Percentiles rank a stretch among this genome's conserved stretches.
phyloP scores from a whole-genome alignment of 2,797 vertebrate species.

The Falco novaeseelandiae region DNA sequence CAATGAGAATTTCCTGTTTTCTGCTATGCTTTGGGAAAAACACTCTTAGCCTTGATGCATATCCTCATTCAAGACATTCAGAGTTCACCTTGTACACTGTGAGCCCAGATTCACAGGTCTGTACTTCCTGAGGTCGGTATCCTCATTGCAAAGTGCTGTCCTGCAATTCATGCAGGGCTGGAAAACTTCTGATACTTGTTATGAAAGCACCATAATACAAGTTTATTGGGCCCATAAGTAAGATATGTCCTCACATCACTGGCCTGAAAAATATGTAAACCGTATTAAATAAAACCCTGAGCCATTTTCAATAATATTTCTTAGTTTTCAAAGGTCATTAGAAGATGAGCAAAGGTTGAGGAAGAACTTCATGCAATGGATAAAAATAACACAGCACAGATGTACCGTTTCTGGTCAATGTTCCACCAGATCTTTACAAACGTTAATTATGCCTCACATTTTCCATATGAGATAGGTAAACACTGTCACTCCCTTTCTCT shows the following conservation, averaged over 20 bases:
- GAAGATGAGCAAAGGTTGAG: slow-evolving; percentile 17
- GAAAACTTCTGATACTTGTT: background rate
- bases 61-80: background rate
- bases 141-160: background rate
- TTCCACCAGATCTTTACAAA: slow-evolving; percentile 31
- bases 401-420: slow-evolving; percentile 26
- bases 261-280: background rate
- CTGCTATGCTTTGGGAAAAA: background rate
- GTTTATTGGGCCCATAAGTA: background rate
- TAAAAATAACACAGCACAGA: slow-evolving; percentile 20
- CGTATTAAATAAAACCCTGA: background rate
- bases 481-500: background rate
- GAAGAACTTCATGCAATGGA: background rate
- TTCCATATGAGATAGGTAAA: slow-evolving; percentile 47
- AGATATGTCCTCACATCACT: background rate
- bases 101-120: background rate
- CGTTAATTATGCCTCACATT: slow-evolving; percentile 47
- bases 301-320: background rate
- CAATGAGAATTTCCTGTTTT: slow-evolving; percentile 39
- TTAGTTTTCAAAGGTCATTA: slow-evolving; percentile 2
- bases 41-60: background rate
- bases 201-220: background rate
- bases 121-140: background rate
- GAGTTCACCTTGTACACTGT: background rate
- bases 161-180: background rate